Percentiles rank a stretch among this genome's conserved stretches.
Evolutionary conservation across 2,888 invertebrate genomes (phyloP).

Genomic region (Sisyra terminalis): DNA sequence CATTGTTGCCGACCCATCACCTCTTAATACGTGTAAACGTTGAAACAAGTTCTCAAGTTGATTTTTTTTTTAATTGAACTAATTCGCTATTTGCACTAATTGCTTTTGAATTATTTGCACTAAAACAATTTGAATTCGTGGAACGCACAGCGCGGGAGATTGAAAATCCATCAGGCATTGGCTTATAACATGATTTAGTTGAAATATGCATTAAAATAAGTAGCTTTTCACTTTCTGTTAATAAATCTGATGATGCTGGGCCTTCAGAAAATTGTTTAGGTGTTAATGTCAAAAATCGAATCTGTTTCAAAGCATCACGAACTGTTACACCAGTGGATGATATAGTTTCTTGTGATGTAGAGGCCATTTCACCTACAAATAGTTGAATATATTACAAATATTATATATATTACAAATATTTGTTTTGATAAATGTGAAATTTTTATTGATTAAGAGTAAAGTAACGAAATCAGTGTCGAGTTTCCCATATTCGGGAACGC

Average conservation of each 20-base stretch:
- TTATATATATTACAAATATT: too few species aligned
- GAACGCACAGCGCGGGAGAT: constrained; percentile 31
- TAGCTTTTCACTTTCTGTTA: constrained; percentile 62
- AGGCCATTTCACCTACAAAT: neutral
- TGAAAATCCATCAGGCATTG: constrained; percentile 62
- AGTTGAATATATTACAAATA: too few species aligned
- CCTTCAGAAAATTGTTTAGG: constrained; percentile 74
- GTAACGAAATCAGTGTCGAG: too few species aligned
- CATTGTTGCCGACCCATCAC: too few species aligned
- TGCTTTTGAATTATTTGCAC: too few species aligned
- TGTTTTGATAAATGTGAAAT: too few species aligned
- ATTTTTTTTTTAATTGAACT: neutral
- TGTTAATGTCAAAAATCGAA: constrained; percentile 61
- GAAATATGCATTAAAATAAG: constrained; percentile 71
- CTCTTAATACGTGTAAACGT: too few species aligned
- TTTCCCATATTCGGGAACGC: too few species aligned
- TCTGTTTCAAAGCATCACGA: constrained; percentile 53
- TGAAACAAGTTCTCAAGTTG: constrained; percentile 27
- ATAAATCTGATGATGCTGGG: constrained; percentile 55
- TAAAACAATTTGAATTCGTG: constrained; percentile 18
- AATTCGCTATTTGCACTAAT: too few species aligned
- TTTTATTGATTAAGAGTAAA: neutral
- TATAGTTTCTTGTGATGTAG: neutral
- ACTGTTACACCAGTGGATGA: constrained; percentile 23
- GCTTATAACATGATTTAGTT: constrained; percentile 44